phyloP scores from a whole-genome alignment of 2,888 invertebrate genomes.

The Lottia scabra region DNA sequence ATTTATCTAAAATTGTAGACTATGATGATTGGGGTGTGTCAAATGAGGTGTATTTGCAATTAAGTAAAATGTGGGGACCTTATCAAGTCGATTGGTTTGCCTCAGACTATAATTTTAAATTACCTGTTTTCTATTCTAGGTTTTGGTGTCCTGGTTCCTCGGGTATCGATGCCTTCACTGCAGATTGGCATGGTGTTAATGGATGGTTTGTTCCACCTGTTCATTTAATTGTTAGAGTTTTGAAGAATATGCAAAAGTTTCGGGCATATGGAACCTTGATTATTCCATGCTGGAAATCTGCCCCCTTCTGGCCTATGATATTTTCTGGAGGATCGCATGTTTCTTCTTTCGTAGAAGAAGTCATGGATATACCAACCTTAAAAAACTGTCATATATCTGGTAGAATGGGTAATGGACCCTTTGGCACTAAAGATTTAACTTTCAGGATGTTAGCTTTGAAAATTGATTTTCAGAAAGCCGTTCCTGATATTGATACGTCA shows the following conservation, averaged over 20 bases:
- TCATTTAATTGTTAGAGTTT: background rate
- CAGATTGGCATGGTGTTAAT: constrained; percentile 13
- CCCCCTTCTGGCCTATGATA: background rate
- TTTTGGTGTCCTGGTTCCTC: background rate
- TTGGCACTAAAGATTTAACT: constrained; percentile 10
- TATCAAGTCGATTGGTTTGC: background rate
- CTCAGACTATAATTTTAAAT: background rate
- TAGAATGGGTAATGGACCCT: background rate
- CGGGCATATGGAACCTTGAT: background rate
- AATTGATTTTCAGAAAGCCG: constrained; percentile 7
- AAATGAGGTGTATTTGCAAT: background rate
- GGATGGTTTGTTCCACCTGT: constrained; percentile 10
- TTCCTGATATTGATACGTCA: background rate
- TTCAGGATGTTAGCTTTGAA: constrained; percentile 13
- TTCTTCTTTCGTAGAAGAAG: background rate
- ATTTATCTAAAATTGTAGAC: constrained; percentile 19
- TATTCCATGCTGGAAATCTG: constrained; percentile 10
- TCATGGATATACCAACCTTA: constrained; percentile 13
- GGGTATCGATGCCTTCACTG: constrained; percentile 16
- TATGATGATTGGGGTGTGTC: constrained; percentile 8
- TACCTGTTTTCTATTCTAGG: background rate
- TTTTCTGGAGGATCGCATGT: constrained; percentile 9
- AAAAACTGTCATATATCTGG: constrained; percentile 5
- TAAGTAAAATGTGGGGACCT: background rate
- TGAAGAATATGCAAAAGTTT: background rate